Conservation (phyloP, 2,888 invertebrate species). For the Philereme vetulata region DNA sequence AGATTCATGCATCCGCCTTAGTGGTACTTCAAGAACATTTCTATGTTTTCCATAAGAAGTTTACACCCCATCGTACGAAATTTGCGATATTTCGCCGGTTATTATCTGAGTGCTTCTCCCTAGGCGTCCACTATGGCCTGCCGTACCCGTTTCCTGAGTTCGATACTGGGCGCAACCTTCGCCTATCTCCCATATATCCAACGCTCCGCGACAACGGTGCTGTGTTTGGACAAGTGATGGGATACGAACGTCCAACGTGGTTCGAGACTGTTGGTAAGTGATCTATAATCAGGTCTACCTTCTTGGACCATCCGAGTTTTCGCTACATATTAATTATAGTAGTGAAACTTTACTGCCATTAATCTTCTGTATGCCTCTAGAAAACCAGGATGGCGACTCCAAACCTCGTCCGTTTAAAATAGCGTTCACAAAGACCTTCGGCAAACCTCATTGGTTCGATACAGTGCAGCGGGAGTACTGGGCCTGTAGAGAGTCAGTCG, state of each 20-base stretch:
- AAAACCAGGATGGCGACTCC: constrained; percentile 39
- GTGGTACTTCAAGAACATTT: too few species aligned
- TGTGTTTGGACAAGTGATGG: constrained; percentile 98
- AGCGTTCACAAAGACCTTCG: constrained; percentile 92
- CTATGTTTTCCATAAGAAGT: too few species aligned
- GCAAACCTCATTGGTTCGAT: constrained; percentile 97
- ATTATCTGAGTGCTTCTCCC: neutral
- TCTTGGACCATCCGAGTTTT: neutral
- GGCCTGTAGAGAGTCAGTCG: constrained; percentile 96
- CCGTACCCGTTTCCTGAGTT: constrained; percentile 95
- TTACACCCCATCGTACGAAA: neutral
- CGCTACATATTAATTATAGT: neutral
- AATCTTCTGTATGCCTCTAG: constrained; percentile 48
- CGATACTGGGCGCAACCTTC: constrained; percentile 92
- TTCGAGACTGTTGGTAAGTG: constrained; percentile 85
- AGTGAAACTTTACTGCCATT: neutral
- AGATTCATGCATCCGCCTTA: too few species aligned
- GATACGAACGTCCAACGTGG: constrained; percentile 97
- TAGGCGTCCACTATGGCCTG: constrained; percentile 90
- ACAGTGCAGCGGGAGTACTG: constrained; percentile 94
- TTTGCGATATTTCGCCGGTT: neutral
- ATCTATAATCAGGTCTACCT: neutral
- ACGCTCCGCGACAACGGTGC: constrained; percentile 95
- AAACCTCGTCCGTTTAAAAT: constrained; percentile 83
- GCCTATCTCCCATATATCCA: constrained; percentile 98